Base-by-base conservation (phyloP, 2,888 invertebrate genomes). In the Chesias legatella region DNA sequence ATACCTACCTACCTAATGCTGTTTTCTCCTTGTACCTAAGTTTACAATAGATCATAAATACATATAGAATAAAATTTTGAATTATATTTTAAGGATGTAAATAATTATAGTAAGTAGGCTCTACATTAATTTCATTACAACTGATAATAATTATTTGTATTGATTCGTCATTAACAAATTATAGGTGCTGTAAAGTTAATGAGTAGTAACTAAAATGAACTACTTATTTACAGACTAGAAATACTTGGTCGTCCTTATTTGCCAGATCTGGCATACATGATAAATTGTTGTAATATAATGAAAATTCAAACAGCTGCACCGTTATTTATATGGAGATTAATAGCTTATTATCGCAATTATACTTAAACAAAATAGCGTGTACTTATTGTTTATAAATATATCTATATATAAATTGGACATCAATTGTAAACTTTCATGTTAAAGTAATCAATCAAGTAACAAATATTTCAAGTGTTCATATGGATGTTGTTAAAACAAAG, bases 11-110 rank as follows among this genome's bases (percentile, higher is more conserved):
- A 60, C 68, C 32, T 42, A 60, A 67, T 58, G 60, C 60, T 62
- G 64, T 67, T 68, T 63, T 62, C 63, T 71, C 61, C 60, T 58
- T 65, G 57, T 65, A 68, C 62, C 58, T 68, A 68, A 65, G 59
- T 70, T 71, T 64, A 27, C 4, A 29, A 25, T 30, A 38, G 27
- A 32, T 43, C 33, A 37, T 43, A 68, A 70, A 70, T 63, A 62
- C 64, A 66, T 70, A 62, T 65, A 71, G 59, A 40, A 41, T 34
- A 39, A 67, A 65, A 58, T 50, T 47, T 53, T 50, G 43, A 59
- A 57, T 53, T 50, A 45, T 45, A 70, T 78, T 76, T 77, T 74
- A 70, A 72, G 77, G 74, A 61, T 86, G 85, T 86, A 85, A 74
- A 85, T 83, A 85, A 41, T 46, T 44, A n/a, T n/a, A n/a, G 30